phyloP scores from a whole-genome alignment of 2,797 vertebrate genomes.

The Loriculus beryllinus region DNA sequence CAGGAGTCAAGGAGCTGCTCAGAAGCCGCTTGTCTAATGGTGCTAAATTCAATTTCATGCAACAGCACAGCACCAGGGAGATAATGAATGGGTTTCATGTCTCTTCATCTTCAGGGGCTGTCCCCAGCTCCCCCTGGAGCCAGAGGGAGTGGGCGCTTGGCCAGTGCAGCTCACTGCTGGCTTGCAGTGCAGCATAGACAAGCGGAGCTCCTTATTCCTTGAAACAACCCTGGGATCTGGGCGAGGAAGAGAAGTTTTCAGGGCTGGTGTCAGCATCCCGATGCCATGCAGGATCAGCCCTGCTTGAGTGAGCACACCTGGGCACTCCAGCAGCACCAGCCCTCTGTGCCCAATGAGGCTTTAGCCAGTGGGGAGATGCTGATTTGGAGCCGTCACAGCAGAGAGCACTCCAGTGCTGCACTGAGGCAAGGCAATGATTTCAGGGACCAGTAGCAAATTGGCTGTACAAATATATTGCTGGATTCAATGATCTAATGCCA shows the following conservation, averaged over 20 bases:
- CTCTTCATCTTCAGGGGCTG: not conserved
- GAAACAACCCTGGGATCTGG: not conserved
- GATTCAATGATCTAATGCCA: not conserved
- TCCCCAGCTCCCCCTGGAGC: not conserved
- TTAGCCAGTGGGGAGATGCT: accelerated
- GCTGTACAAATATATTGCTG: not conserved
- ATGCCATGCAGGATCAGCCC: not conserved
- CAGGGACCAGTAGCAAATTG: not conserved
- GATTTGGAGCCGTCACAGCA: not conserved
- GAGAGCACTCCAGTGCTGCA: not conserved
- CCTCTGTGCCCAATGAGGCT: accelerated
- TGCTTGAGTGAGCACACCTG: not conserved
- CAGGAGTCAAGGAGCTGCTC: not conserved
- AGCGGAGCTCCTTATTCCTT: not conserved
- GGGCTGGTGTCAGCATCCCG: not conserved
- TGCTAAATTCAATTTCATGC: slow-evolving; percentile 27
- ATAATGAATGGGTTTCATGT: not conserved
- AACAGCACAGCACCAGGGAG: accelerated
- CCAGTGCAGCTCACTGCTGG: not conserved
- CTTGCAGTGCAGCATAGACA: accelerated
- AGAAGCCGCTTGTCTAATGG: not conserved
- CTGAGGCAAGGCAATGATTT: not conserved
- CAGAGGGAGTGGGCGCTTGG: accelerated
- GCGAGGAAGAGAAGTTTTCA: not conserved
- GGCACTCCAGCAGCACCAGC: accelerated